These are phyloP conservation scores for Neomonachus schauinslandi DNA, from an alignment of 2,113 vertebrate genomes.

Conservation along the genomic window DNA sequence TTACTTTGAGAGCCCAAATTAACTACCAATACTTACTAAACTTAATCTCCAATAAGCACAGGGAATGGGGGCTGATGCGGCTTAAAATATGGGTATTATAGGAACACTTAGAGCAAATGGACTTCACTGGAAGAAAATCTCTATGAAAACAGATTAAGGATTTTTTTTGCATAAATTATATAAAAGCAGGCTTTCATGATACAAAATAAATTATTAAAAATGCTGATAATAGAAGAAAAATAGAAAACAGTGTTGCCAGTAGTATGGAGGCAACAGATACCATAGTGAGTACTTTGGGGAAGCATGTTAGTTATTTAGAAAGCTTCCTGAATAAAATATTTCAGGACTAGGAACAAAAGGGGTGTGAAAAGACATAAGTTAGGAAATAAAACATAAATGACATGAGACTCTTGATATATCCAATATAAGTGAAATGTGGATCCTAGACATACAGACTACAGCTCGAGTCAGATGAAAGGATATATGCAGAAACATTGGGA, in stretches of 20 bases:
- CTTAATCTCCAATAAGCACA: neutral
- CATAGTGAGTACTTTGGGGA: neutral
- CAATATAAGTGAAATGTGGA: neutral
- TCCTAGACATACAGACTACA: neutral
- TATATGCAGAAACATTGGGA: neutral
- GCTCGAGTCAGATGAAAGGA: neutral
- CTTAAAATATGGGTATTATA: neutral
- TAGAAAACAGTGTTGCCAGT: neutral
- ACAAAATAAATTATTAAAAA: neutral
- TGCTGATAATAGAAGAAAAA: neutral
- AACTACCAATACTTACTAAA: neutral
- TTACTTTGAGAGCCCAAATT: neutral
- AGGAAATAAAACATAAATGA: neutral
- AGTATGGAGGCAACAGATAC: neutral
- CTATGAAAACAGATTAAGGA: neutral
- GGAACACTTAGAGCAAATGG: neutral
- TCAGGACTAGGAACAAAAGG: neutral
- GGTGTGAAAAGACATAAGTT: neutral
- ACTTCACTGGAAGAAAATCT: neutral
- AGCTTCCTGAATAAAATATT: neutral
- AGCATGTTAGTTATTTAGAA: neutral
- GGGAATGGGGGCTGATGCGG: too few relatives aligned
- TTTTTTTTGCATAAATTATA: neutral
- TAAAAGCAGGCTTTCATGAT: neutral
- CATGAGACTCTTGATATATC: neutral